Base-by-base conservation (phyloP, 2,797 vertebrate species). In the Urocyon cinereoargenteus region DNA sequence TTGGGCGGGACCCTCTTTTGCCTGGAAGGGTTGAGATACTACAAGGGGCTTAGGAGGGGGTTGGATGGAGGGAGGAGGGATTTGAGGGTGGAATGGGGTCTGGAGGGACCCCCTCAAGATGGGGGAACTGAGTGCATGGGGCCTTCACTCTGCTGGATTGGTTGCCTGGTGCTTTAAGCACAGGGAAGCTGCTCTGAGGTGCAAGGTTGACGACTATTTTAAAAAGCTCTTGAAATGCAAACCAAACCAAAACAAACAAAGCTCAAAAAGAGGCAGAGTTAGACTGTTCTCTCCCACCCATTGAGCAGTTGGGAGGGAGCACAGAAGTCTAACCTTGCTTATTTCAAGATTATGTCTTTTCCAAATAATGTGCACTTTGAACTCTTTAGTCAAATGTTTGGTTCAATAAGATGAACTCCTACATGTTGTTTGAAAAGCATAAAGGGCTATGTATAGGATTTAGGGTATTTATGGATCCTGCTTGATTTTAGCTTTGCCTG, bases 261-360 rank as follows among this genome's bases (percentile, higher is more conserved):
- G 40, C 6, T 91, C 53, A 34, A 73, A 85, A 78, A 79, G 73
- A 66, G 59, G 7, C 18, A 49, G 88, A 68, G 19, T 73, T 78
- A 90, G 45, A 61, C 12, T 77, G 15, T 86, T 66, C 16, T 26
- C 24, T 36, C 2, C 18, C 16, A 22, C 40, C 31, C 66, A 10
- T 72, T 84, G 79, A 85, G 86, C 79, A 77, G 15, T 53, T 87
- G 10, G 24, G 12, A 86, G 34, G 19, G 36, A 66, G 5, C 84
- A 16, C 14, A 18, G 24, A 79, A 90, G n/a, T 77, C 62, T 93
- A 64, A 96, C 22, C 75, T 85, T 6, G 28, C 18, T 90, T 55
- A 57, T 64, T 78, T 28, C 31, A 95, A 66, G 21, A 53, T 62
- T 81, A 73, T 78, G 72, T 88, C 21, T 96, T n/a, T 85, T 96